A percentile compares a stretch with the other conserved stretches of the same genome.
phyloP scores from a whole-genome alignment of 2,888 invertebrate genomes.

The Amblyjoppa fuscipennis region DNA sequence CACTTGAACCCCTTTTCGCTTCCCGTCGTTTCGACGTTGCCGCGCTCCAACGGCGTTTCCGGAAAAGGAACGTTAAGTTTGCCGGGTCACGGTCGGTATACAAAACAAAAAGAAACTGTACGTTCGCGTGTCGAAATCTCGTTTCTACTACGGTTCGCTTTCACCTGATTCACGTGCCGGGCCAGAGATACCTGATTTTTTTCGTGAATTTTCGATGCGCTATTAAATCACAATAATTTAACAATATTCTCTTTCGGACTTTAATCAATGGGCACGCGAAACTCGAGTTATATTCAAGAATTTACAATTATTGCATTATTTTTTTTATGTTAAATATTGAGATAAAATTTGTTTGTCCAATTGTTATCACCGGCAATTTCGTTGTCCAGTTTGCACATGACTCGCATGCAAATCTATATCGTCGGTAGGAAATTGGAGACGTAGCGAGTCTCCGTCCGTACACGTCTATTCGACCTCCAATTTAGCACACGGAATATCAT shows the following conservation, averaged over 20 bases:
- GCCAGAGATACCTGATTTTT: conserved; percentile 8
- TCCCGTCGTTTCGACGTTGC: conserved; percentile 12
- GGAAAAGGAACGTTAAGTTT: conserved; percentile 42
- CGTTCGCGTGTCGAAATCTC: conserved; percentile 47
- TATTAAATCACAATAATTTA: neutral
- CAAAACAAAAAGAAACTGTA: conserved; percentile 6
- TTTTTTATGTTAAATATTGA: neutral
- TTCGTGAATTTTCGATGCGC: neutral
- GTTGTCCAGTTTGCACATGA: conserved; percentile 26
- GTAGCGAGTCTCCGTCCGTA: conserved; percentile 14
- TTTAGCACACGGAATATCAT: conserved; percentile 60
- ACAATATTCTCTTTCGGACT: too few relatives aligned
- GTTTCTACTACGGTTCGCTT: conserved; percentile 19
- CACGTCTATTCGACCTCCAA: conserved; percentile 37
- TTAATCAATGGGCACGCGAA: too few relatives aligned
- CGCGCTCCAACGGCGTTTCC: conserved; percentile 37
- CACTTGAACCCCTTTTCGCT: conserved; percentile 37
- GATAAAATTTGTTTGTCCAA: conserved; percentile 11
- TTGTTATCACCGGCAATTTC: conserved; percentile 43
- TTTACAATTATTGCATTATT: neutral
- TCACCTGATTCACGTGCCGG: conserved; percentile 33
- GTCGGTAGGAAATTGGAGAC: conserved; percentile 49
- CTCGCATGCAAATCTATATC: conserved; percentile 35
- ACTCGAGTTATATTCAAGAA: too few relatives aligned
- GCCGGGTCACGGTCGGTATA: conserved; percentile 40